Base-by-base conservation (phyloP, 2,888 invertebrate genomes). In the Meta bourneti region DNA sequence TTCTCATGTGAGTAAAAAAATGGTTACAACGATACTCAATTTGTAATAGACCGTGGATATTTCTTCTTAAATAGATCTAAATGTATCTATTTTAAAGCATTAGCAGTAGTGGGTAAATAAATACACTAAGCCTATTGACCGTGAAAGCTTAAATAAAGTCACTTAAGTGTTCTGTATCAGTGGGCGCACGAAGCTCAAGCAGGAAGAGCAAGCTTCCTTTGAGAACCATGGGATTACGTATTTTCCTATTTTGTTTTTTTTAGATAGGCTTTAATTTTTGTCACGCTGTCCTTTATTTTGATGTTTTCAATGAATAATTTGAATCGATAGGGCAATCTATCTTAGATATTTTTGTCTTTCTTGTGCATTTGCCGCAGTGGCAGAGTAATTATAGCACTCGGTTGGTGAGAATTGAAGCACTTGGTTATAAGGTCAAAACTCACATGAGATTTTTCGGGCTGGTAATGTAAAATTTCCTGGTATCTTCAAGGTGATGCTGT, bases 1-100 rank as follows among this genome's bases (percentile, higher is more conserved):
- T 70, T 11, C n/a, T 74, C 4, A 6, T 48, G 7, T 75, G 34
- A 34, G 4, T 34, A 34, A 34, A 34, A 34, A 34, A 34, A 2
- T 4, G 34, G 34, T 4, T 34, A 34, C 34, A 34, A 4, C 9
- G 20, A 78, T 52, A 49, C 54, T 52, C 19, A 20, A 78, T 52
- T 78, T 78, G 78, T 52, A 78, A 78, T 52, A 20, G 78, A 78
- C 78, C 78, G 78, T 52, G n/a, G 51, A 51, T n/a, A 19, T 9
- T 6, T 78, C 9, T 6, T 16, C 7, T 4, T 49, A 78, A 78
- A n/a, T 11, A 19, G 19, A 52, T 11, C 9, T 7, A 19, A 6
- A n/a, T n/a, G 19, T 75, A 48, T 19, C 52, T 54, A 11, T 19
- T 52, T 78, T 52, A n/a, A 52, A 34, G 20, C 78, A 52, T 78